Base-by-base conservation (phyloP, 2,113 vertebrate species). In the Dolichallabes microphthalmus region DNA sequence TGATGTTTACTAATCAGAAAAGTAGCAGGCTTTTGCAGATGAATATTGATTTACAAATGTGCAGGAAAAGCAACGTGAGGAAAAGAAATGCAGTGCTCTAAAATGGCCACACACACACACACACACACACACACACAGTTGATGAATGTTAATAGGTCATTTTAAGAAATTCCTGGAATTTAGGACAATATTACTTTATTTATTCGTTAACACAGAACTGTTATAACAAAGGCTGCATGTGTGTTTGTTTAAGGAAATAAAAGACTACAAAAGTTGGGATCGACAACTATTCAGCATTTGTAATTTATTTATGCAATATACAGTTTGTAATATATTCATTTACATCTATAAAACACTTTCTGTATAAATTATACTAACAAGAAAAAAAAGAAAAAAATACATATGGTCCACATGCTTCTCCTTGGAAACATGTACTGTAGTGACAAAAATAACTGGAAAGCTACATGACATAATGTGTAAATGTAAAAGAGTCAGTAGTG, bases 241-340 rank as follows among this genome's bases (percentile, higher is more conserved):
- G 30, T 55, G 13, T 19, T 77, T 55, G 15, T 55, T 11, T 13
- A 78, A 4, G 14, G 52, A 53, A 20, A 68, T 75, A 58, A 85
- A 76, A 19, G 30, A 69, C 2, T 2, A 5, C 39, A 74, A 84
- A 75, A 52, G 4, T 83, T 78, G 60, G n/a, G 25, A 69, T 35
- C 32, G 30, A 76, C 82, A 77, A 78, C 53, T 63, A 32, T 60
- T 89, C 55, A 83, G 84, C 86, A 91, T 88, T 92, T 89, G 19
- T 91, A 58, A 84, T 93, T 94, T 94, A 93, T 93, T 93, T 92
- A 91, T 25, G 86, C 87, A 93, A 92, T 93, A 93, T 93, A 93
- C 85, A 84, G 82, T 86, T 68, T 91, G 86, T 93, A 90, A 91
- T 94, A 93, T 93, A 93, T 90, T 92, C 87, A 92, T 94, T 93